Evolutionary conservation across 1,140 invertebrate genomes (phyloP).

Genomic region (Laupala kohalensis): DNA sequence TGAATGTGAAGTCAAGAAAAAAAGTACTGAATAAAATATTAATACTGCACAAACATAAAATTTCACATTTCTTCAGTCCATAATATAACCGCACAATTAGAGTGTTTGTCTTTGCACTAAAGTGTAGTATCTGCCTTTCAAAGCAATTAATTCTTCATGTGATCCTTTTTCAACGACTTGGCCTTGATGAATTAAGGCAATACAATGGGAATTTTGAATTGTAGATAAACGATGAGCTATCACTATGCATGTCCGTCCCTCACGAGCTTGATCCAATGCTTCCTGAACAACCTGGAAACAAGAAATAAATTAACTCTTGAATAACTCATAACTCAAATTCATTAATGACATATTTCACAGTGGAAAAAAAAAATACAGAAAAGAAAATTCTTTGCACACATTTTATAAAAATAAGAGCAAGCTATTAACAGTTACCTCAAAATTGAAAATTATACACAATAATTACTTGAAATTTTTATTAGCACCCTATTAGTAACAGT

Average conservation of each 20-base stretch:
- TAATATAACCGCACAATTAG: background rate
- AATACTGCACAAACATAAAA: too few relatives aligned
- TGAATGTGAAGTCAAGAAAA: too few relatives aligned
- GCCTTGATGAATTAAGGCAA: conserved; percentile 50
- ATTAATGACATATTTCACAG: too few relatives aligned
- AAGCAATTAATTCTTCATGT: conserved; percentile 51
- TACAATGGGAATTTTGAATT: conserved; percentile 45
- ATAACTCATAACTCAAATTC: background rate
- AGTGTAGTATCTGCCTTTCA: conserved; percentile 50
- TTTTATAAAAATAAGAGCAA: too few relatives aligned
- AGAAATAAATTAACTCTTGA: background rate
- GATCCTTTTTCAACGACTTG: conserved; percentile 53
- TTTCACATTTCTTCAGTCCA: too few relatives aligned
- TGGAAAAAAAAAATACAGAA: too few relatives aligned
- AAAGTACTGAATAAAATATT: too few relatives aligned
- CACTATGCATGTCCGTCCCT: conserved; percentile 33
- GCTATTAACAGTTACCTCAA: too few relatives aligned
- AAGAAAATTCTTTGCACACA: too few relatives aligned
- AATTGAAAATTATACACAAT: too few relatives aligned
- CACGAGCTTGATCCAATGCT: conserved; percentile 27
- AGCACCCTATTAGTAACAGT: too few relatives aligned
- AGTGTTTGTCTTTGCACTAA: conserved; percentile 43
- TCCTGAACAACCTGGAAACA: conserved; percentile 25
- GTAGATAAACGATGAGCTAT: conserved; percentile 53
- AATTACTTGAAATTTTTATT: too few relatives aligned